Conservation (phyloP, 2,113 vertebrate genomes). For the Xiphophorus maculatus region DNA sequence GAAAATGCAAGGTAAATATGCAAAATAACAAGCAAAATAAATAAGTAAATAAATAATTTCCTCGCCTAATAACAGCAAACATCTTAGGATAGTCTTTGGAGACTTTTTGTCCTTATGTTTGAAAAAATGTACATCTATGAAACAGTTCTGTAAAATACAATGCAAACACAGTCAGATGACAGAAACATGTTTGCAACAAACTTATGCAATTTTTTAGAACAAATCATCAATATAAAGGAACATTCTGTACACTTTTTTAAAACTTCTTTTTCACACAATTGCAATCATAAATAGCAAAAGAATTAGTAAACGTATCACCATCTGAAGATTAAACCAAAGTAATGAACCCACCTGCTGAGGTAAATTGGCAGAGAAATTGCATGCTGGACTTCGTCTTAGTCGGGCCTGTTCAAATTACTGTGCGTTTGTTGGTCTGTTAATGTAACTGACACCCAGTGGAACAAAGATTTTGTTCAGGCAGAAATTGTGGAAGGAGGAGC, state of each 20-base stretch:
- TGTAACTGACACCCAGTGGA: conserved; percentile 29
- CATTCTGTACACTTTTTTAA: no score
- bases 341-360: conserved; percentile 64
- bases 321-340: not conserved
- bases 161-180: no score
- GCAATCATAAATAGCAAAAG: no score
- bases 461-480: conserved; percentile 47
- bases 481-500: conserved; percentile 67
- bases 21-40: not conserved
- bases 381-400: conserved; percentile 48
- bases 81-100: not conserved
- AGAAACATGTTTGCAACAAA: no score
- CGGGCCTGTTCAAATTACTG: conserved; percentile 24
- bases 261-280: no score
- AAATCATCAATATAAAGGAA: no score
- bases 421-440: conserved; percentile 29
- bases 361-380: conserved; percentile 34
- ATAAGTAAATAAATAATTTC: no score
- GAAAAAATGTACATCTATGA: not conserved
- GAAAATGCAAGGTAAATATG: not conserved
- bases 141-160: not conserved
- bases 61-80: not conserved
- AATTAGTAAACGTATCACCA: not conserved
- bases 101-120: not conserved
- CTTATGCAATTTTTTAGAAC: no score